phyloP scores from a whole-genome alignment of 2,797 vertebrate genomes.

The Melanotaenia boesemani region DNA sequence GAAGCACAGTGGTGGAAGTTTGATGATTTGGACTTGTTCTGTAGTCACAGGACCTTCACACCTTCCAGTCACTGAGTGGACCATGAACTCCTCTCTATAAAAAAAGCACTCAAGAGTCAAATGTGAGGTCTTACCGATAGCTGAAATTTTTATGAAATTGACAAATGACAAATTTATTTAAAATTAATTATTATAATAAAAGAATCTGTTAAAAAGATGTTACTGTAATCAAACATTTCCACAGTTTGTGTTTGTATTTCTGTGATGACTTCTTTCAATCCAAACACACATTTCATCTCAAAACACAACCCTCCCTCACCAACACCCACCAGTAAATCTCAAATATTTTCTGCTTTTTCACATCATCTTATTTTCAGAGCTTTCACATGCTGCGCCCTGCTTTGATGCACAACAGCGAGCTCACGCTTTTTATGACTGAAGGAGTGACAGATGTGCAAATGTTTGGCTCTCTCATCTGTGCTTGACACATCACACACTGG shows the following conservation, averaged over 20 bases:
- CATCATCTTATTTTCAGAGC: slow-evolving; percentile 43
- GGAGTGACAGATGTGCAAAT: slow-evolving; percentile 66
- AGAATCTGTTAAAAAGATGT: too few relatives aligned
- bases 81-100: too few relatives aligned
- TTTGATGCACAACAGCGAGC: slow-evolving; percentile 54
- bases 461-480: slow-evolving; percentile 49
- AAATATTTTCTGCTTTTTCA: slow-evolving; percentile 32
- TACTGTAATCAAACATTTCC: too few relatives aligned
- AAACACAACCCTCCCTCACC: background rate
- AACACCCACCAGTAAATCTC: slow-evolving; percentile 23
- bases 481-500: slow-evolving; percentile 15
- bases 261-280: background rate
- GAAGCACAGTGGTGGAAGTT: too few relatives aligned
- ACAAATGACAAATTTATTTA: too few relatives aligned
- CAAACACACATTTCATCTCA: slow-evolving; percentile 15
- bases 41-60: too few relatives aligned
- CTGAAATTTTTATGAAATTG: too few relatives aligned
- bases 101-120: too few relatives aligned
- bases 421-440: slow-evolving; percentile 43
- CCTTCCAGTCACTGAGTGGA: too few relatives aligned
- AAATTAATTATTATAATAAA: too few relatives aligned
- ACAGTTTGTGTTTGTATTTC: background rate
- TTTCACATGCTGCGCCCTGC: slow-evolving; percentile 26
- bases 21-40: too few relatives aligned
- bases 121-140: too few relatives aligned